Evolutionary conservation across 2,888 invertebrate species (phyloP).

Genomic region (Bombyx huttoni): DNA sequence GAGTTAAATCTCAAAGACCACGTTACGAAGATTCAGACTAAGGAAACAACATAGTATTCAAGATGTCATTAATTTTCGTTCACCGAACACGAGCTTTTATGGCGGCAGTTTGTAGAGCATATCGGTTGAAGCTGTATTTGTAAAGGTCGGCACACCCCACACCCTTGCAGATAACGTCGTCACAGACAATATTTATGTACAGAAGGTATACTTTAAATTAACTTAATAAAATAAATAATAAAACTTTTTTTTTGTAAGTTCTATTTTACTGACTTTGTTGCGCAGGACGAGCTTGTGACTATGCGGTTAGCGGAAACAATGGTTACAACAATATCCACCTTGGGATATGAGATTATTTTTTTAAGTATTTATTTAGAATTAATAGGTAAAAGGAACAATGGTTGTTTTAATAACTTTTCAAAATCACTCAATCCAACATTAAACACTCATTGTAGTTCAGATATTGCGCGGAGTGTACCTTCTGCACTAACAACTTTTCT

Average conservation of each 20-base stretch:
- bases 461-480: neutral
- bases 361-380: no score
- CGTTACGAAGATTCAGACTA: neutral
- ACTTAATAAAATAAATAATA: no score
- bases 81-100: conserved; percentile 31
- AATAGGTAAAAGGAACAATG: no score
- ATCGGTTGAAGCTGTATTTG: conserved; percentile 44
- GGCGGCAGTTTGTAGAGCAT: conserved; percentile 48
- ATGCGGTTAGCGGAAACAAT: no score
- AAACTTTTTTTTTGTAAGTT: no score
- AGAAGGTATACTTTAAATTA: conserved; percentile 1
- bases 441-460: neutral
- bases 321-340: no score
- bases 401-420: no score
- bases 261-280: no score
- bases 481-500: neutral
- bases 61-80: conserved; percentile 27
- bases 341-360: no score
- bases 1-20: no score
- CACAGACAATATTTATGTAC: conserved; percentile 2
- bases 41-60: conserved; percentile 3
- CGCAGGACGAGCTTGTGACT: no score
- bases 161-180: conserved; percentile 18
- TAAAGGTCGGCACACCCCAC: conserved; percentile 46
- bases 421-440: no score